These are phyloP conservation scores for Sebastes jordani DNA, from an alignment of 2,797 vertebrate genomes.

Conservation along the genomic window DNA sequence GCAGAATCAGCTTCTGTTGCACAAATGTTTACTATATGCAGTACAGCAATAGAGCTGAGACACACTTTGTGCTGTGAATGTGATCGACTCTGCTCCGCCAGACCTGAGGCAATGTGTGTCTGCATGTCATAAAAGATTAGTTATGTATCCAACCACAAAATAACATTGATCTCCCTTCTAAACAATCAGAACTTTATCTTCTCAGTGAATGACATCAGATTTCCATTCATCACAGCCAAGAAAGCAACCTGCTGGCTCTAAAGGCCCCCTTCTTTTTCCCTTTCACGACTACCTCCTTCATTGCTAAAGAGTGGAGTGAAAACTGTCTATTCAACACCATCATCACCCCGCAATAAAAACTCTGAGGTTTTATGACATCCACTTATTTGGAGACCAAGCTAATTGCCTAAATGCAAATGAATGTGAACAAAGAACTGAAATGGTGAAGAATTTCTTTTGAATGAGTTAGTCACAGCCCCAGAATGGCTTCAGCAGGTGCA, in stretches of 20 bases:
- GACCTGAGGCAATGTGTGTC: background rate
- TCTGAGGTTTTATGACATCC: conserved; percentile 28
- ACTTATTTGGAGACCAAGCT: conserved; percentile 16
- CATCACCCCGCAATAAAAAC: conserved; percentile 11
- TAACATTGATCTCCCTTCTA: background rate
- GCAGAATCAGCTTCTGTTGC: conserved; percentile 2
- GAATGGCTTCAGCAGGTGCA: conserved; percentile 37
- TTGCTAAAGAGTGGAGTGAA: background rate
- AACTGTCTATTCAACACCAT: conserved; percentile 20
- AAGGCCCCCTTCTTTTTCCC: background rate
- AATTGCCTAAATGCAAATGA: conserved; percentile 28
- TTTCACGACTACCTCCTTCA: background rate
- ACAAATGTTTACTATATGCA: conserved; percentile 3
- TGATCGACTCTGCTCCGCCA: background rate
- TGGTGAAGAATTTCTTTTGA: conserved; percentile 31
- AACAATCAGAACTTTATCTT: background rate
- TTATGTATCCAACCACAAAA: conserved; percentile 9
- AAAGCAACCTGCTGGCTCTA: background rate
- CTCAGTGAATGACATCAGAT: conserved; percentile 9
- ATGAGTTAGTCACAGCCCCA: conserved; percentile 25
- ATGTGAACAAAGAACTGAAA: conserved; percentile 38
- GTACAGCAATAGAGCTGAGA: background rate
- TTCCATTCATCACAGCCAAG: conserved; percentile 22
- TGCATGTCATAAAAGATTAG: conserved; percentile 9
- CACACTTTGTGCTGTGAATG: background rate